Evolutionary conservation across 1,140 invertebrate species (phyloP), one percentile per base, ranked within the genome.

Genomic region (Adelges cooleyi): DNA sequence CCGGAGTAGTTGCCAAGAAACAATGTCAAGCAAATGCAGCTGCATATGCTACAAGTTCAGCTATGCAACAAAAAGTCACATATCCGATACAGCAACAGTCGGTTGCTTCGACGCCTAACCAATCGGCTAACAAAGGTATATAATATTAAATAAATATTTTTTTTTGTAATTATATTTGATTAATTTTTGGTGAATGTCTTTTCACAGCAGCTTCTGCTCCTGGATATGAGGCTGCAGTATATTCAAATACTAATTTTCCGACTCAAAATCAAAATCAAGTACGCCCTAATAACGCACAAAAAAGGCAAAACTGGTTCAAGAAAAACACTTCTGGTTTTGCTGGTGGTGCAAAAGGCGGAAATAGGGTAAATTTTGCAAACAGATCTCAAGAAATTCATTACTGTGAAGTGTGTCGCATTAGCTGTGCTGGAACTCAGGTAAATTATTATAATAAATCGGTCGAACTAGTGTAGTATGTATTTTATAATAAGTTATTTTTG

Each of bases 321-420:
- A 44, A 62, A 48, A 48, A 25, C 33, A 46, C 42, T 20, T 27
- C 56, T 48, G 42, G 56, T 3, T 62, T 62, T 62, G 17, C 56
- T 33, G 56, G 56, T 2, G 42, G 42, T 48, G 56, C 40, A 29
- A 62, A 62, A 62, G 27, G 56, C 46, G n/a, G 42, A 0, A 62
- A 62, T 48, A 29, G 56, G 42, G 0, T 62, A 48, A 42, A 42
- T 22, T 62, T 62, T 22, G 25, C 56, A 6, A 62, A 9, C 33
- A 22, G 56, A 48, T 62, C 56, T 15, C 90, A 93, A 72, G 90
- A 93, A 72, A 78, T 95, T 51, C 90, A 94, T 76, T 95, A 95
- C 75, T 95, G 92, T 74, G 92, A 96, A 76, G 90, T 97, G 4
- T 98, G 95, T 77, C 96, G 97, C 74, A 98, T 98, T 72, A 96